Evolutionary conservation across 2,797 vertebrate genomes (phyloP), one percentile per base, ranked within the genome.

Genomic region (Chrysocyon brachyurus): DNA sequence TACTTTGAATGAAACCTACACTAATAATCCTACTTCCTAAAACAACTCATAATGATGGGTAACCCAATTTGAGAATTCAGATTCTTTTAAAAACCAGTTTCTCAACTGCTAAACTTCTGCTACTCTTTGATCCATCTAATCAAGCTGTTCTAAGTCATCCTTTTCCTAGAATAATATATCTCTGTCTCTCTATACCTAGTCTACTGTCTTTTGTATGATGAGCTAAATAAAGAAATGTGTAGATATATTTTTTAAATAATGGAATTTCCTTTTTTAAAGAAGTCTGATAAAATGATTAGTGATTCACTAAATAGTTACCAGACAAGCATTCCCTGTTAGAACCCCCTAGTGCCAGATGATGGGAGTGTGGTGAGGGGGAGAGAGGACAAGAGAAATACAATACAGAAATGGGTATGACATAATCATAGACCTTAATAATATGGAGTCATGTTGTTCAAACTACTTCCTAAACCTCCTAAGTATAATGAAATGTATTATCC

Each of bases 301-400:
- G 33, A 78, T 52, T 90, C 66, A 89, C 93, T 79, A 97, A 84
- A 14, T 92, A 96, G 24, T 83, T 56, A 73, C 59, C 78, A 89
- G 33, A 21, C 5, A 89, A 89, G 17, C 4, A 40, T 70, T 77
- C 15, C 10, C 33, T 87, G 10, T 73, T 57, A 59, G 17, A 91
- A 87, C 40, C 57, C 54, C 16, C 22, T 26, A 10, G 6, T 59
- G 22, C 14, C 26, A 26, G 9, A 16, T 49, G 28, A 49, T 21
- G 4, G 57, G 57, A 40, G 2, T 33, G 3, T 22, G 19, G 21
- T 31, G 15, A 33, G 4, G 11, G 9, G 3, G 19, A 57, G 56
- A 90, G 26, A 94, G 1, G 16, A 54, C 3, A 68, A 19, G 19
- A 91, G 72, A 40, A 22, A 59, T 4, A 17, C 11, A 46, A 36